Percentiles rank a stretch among this genome's conserved stretches.
These are phyloP conservation scores for Silurus glanis DNA, from an alignment of 2,113 vertebrate species.

Conservation along the genomic window DNA sequence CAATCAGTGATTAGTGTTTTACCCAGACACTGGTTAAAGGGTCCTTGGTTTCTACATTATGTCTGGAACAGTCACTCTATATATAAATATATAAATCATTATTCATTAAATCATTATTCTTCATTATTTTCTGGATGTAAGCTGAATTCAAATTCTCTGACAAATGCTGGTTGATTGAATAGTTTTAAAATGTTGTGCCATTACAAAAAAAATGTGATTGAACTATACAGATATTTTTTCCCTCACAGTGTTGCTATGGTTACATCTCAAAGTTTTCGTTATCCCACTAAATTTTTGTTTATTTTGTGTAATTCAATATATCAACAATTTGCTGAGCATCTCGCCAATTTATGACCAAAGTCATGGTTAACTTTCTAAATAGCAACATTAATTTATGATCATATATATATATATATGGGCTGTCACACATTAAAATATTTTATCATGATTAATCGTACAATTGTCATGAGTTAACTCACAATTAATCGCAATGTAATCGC, in stretches of 20 bases:
- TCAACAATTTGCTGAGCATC: neutral
- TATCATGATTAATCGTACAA: no score
- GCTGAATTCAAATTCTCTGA: neutral
- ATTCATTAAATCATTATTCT: neutral
- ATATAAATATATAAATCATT: neutral
- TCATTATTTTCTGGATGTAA: neutral
- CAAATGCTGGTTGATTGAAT: neutral
- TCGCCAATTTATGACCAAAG: neutral
- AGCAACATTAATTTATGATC: neutral
- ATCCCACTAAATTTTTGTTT: neutral
- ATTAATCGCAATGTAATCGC: no score
- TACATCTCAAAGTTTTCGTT: neutral
- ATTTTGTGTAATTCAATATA: neutral
- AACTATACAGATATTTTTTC: neutral
- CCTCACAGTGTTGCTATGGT: neutral
- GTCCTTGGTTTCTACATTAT: neutral
- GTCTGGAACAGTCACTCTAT: neutral
- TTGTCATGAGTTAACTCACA: no score
- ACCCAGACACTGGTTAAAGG: neutral
- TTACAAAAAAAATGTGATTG: neutral
- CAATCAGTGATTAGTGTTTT: neutral
- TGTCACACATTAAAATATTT: no score
- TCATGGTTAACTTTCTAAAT: neutral
- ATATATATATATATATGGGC: no score
- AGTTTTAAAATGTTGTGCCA: neutral